These are phyloP conservation scores for Drosophila murphyi DNA, from an alignment of 1,140 invertebrate genomes.

Conservation along the genomic window DNA sequence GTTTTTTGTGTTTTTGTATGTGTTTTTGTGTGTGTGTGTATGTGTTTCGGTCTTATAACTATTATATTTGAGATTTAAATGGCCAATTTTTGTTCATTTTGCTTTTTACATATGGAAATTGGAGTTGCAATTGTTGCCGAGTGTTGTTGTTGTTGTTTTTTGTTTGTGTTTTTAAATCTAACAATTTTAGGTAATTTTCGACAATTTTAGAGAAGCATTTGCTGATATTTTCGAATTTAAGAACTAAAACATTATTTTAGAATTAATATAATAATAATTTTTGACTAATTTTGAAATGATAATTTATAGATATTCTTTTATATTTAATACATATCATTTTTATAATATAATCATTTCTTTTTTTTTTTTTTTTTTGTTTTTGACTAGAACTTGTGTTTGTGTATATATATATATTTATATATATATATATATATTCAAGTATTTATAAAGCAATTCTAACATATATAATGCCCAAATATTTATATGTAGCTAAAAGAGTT, in stretches of 20 bases:
- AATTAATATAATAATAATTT: constrained; percentile 75
- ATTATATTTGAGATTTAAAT: constrained; percentile 48
- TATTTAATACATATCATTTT: constrained; percentile 59
- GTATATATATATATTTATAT: constrained; percentile 12
- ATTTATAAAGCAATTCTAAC: constrained; percentile 44
- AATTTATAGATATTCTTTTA: constrained; percentile 61
- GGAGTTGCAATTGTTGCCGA: constrained; percentile 22
- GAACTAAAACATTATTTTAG: constrained; percentile 67
- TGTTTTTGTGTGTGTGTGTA: constrained; percentile 17
- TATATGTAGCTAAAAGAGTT: constrained; percentile 3
- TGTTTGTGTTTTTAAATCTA: constrained; percentile 49
- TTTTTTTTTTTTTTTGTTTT: constrained; percentile 12
- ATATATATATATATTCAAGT: constrained; percentile 17
- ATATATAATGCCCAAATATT: constrained; percentile 27
- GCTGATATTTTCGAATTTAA: constrained; percentile 63
- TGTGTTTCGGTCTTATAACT: constrained; percentile 54
- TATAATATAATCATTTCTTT: constrained; percentile 42
- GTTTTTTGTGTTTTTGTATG: constrained; percentile 22
- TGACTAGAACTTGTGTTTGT: constrained; percentile 54
- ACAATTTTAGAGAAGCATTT: constrained; percentile 44
- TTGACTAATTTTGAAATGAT: constrained; percentile 79
- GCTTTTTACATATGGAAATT: constrained; percentile 47
- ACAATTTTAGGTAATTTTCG: constrained; percentile 41
- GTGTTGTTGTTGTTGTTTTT: constrained; percentile 22
- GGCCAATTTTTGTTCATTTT: constrained; percentile 41